Conservation (phyloP, 2,888 invertebrate species). For the Dolichopus griseipennis region DNA sequence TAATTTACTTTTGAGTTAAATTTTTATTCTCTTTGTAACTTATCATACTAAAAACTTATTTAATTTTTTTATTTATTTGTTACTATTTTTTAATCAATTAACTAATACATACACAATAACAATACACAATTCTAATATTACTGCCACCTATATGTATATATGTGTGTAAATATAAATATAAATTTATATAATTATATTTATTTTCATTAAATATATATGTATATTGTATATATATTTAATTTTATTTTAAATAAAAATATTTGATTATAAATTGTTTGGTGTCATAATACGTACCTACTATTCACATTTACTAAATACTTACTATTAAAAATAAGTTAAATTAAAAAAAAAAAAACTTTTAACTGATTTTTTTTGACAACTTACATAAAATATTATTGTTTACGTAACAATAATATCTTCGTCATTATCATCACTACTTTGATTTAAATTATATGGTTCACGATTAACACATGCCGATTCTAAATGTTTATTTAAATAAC, state of each 20-base stretch:
- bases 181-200: background rate
- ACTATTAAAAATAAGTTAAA: background rate
- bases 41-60: no score
- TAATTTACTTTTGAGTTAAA: no score
- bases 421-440: slow-evolving; percentile 22
- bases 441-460: slow-evolving; percentile 16
- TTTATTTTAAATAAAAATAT: no score
- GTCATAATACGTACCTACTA: slow-evolving; percentile 4
- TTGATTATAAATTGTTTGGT: background rate
- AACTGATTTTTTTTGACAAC: no score
- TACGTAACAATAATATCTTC: slow-evolving; percentile 43
- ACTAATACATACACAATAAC: background rate
- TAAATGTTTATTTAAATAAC: slow-evolving; percentile 89
- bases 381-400: slow-evolving; percentile 14
- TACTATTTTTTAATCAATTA: background rate
- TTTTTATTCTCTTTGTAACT: no score
- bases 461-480: slow-evolving; percentile 67
- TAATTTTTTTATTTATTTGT: background rate
- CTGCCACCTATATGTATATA: background rate
- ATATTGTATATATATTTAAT: background rate
- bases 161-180: background rate
- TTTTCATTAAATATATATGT: background rate
- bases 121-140: background rate
- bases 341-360: no score
- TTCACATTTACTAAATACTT: background rate